phyloP scores from a whole-genome alignment of 2,888 invertebrate species.

The Aphidius colemani region DNA sequence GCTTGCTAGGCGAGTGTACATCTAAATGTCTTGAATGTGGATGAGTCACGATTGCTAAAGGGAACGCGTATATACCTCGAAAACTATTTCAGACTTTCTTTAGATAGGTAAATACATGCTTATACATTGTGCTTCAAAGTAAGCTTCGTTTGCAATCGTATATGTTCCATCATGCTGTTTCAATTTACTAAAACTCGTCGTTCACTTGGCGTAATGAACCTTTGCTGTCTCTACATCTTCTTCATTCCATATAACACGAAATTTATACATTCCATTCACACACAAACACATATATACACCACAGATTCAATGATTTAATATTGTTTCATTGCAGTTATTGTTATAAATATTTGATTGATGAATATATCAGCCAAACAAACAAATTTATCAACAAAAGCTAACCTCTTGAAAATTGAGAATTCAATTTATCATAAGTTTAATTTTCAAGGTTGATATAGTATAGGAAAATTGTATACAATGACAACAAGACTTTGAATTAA shows the following conservation, averaged over 20 bases:
- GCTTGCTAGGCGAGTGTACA: background rate
- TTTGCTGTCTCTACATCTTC: conserved; percentile 15
- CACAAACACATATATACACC: background rate
- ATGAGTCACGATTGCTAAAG: conserved; percentile 1
- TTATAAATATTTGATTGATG: too few relatives aligned
- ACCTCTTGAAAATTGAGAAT: conserved; percentile 22
- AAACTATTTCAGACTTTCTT: background rate
- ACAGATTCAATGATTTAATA: too few relatives aligned
- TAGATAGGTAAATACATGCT: conserved; percentile 12
- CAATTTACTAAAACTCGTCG: conserved; percentile 39
- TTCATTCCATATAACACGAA: background rate
- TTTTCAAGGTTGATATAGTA: conserved; percentile 14
- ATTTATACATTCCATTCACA: background rate
- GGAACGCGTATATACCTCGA: background rate
- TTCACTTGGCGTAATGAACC: conserved; percentile 42
- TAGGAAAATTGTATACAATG: too few relatives aligned
- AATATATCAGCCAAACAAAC: too few relatives aligned
- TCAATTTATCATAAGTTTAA: conserved; percentile 39
- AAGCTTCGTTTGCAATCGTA: conserved; percentile 17
- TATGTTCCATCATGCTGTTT: conserved; percentile 35
- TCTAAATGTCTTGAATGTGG: conserved; percentile 5
- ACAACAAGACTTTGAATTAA: too few relatives aligned
- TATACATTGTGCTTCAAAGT: conserved; percentile 6
- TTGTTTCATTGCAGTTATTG: too few relatives aligned
- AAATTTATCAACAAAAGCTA: conserved; percentile 26